Evolutionary conservation across 2,113 vertebrate species (phyloP).

Genomic region (Labeo catla): DNA sequence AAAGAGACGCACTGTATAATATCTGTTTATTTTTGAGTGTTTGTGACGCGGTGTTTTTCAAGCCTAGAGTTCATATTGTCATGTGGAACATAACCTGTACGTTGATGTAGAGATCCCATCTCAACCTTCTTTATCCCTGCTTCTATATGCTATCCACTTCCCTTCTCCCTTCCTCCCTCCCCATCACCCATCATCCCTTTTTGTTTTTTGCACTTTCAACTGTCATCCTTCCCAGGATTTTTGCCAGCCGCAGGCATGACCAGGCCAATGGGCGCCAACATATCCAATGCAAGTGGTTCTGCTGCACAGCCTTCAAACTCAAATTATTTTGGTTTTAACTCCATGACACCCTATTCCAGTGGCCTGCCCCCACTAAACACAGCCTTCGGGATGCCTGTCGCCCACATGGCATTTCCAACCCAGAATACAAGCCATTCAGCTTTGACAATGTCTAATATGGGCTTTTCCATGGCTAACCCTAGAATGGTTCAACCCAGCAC

Average conservation of each 20-base stretch:
- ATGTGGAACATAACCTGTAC: slow-evolving; percentile 35
- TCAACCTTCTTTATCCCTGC: slow-evolving; percentile 53
- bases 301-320: slow-evolving; percentile 10
- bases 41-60: slow-evolving; percentile 38
- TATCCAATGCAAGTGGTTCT: slow-evolving; percentile 43
- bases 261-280: neutral
- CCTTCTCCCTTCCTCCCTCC: neutral
- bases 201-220: slow-evolving; percentile 24
- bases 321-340: slow-evolving; percentile 38
- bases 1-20: slow-evolving; percentile 10
- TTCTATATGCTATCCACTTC: slow-evolving; percentile 54
- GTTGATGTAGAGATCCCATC: slow-evolving; percentile 49
- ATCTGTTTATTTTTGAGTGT: slow-evolving; percentile 42
- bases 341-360: neutral
- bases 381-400: slow-evolving; percentile 38
- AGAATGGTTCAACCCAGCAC: slow-evolving; percentile 46
- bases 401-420: slow-evolving; percentile 39
- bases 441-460: slow-evolving; percentile 53
- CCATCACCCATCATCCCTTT: neutral
- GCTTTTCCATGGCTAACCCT: slow-evolving; percentile 53
- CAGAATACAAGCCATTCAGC: slow-evolving; percentile 40
- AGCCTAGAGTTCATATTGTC: slow-evolving; percentile 36
- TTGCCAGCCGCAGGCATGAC: slow-evolving; percentile 5
- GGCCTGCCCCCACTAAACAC: slow-evolving; percentile 61
- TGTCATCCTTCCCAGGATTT: slow-evolving; percentile 64